Base-by-base conservation (phyloP, 2,888 invertebrate genomes). In the Leptopilina myrica region DNA sequence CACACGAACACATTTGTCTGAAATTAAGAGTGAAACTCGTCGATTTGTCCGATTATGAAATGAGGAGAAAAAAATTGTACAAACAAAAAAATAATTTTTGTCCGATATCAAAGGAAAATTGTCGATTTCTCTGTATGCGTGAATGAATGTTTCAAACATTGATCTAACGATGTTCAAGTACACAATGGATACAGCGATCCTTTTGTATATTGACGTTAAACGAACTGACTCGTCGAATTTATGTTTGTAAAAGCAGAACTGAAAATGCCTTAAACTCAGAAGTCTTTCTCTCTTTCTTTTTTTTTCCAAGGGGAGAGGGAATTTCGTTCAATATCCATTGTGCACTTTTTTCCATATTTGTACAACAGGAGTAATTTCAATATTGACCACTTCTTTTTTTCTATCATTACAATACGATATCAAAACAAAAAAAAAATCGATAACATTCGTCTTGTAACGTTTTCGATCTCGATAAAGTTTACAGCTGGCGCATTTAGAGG, bases 191-290 rank as follows among this genome's bases (percentile, higher is more conserved):
- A 56, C 33, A 56, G 33, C 26, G 73, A 73, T 33, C 53, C 56
- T 73, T 53, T 33, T 73, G 56, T 9, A 43, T 15, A 73, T 56
- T 73, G 56, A 73, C 56, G 33, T 56, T 56, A 73, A 53, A 53
- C 40, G 56, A 53, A 40, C 56, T 40, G 73, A 56, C 33, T 56
- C 15, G 56, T 33, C 33, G 15, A 5, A 4, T 73, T 73, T 73
- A 73, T 59, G 15, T 59, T 33, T 53, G 49, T 33, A 26, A 33
- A 69, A 69, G 53, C 69, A 69, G 69, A 26, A 69, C 73, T 73
- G 73, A 56, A 73, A 73, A 53, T 73, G 73, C 73, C 73, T 73
- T 73, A 73, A 62, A 73, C 53, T 73, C 33, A 14, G 73, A 56
- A 73, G 14, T 73, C 33, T 33, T n/a, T 56, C 9, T 59, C 40